Evolutionary conservation across 2,888 invertebrate species (phyloP).

Genomic region (Drosophila fungiperda): DNA sequence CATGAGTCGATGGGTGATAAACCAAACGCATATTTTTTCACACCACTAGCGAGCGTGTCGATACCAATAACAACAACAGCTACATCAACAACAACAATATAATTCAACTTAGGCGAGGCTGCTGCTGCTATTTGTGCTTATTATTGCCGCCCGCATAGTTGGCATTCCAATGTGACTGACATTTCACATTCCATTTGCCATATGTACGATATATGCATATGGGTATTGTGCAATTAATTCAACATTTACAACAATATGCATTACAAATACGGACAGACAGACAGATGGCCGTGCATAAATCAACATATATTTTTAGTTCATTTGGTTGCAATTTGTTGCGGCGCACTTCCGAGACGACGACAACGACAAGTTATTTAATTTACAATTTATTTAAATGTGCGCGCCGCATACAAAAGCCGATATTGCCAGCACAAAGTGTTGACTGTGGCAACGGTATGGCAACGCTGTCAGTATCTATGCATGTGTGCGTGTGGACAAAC

Average conservation of each 20-base stretch:
- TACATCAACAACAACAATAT: constrained; percentile 20
- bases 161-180: constrained; percentile 72
- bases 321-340: constrained; percentile 45
- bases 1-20: constrained; percentile 58
- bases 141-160: constrained; percentile 71
- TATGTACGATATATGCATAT: constrained; percentile 39
- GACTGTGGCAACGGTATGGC: constrained; percentile 51
- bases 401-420: constrained; percentile 41
- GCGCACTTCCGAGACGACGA: constrained; percentile 32
- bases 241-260: constrained; percentile 67
- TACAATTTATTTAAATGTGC: constrained; percentile 61
- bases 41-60: constrained; percentile 65
- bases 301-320: constrained; percentile 58
- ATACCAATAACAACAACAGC: constrained; percentile 62
- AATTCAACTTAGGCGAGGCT: constrained; percentile 49
- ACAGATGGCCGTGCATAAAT: constrained; percentile 44
- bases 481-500: constrained; percentile 30
- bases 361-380: constrained; percentile 30
- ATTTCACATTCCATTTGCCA: constrained; percentile 16
- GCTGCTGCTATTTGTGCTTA: constrained; percentile 15
- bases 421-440: constrained; percentile 59
- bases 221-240: constrained; percentile 78
- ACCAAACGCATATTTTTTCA: constrained; percentile 78
- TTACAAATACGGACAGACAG: constrained; percentile 45
- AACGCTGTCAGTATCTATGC: constrained; percentile 23